Evolutionary conservation across 2,797 vertebrate genomes (phyloP).

Genomic region (Nannoperca australis): DNA sequence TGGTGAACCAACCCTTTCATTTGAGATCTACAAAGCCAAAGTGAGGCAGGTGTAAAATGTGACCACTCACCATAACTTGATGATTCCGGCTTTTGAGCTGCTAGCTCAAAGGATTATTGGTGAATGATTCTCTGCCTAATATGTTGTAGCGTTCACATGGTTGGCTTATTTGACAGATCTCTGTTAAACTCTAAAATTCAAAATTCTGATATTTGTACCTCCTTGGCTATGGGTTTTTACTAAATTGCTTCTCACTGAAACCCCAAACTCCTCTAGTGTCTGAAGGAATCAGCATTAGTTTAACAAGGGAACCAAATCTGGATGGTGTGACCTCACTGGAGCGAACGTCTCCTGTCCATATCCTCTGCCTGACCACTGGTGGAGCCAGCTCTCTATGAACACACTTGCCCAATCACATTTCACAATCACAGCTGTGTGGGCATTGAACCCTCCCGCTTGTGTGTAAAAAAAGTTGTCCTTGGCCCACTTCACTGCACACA

Average conservation of each 20-base stretch:
- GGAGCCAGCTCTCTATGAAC: conserved; percentile 31
- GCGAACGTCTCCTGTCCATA: conserved; percentile 9
- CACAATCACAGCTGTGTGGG: conserved; percentile 26
- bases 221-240: no score
- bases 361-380: conserved; percentile 31
- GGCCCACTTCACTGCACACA: conserved; percentile 59
- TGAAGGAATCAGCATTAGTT: conserved; percentile 2
- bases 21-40: background rate
- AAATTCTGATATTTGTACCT: background rate
- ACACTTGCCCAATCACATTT: conserved; percentile 38
- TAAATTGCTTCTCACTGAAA: background rate
- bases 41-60: background rate
- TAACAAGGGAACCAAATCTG: background rate
- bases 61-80: background rate
- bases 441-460: conserved; percentile 22
- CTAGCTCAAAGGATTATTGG: background rate
- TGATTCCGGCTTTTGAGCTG: background rate
- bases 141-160: background rate
- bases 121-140: conserved; percentile 1
- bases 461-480: conserved; percentile 50
- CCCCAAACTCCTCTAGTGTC: conserved; percentile 5
- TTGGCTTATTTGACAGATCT: background rate
- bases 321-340: background rate
- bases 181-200: background rate
- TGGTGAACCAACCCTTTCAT: background rate